Base-by-base conservation (phyloP, 2,888 invertebrate species). In the Fragum whitleyi region DNA sequence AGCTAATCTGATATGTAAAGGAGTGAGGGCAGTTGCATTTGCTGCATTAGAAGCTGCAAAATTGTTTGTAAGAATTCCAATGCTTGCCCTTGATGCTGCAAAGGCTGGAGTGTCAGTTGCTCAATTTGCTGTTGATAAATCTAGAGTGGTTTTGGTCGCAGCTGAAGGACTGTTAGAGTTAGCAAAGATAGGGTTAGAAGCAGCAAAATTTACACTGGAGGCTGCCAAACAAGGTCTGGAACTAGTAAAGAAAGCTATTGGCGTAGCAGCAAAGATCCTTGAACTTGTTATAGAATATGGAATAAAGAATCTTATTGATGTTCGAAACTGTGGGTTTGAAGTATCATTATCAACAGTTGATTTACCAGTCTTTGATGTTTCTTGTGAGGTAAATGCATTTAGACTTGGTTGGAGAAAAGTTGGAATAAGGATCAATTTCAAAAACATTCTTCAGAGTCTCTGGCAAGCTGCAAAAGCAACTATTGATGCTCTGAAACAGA, bases 51-150 rank as follows among this genome's bases (percentile, higher is more conserved):
- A 86, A 74, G 70, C 51, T 0, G 86, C 84, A 7, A 81, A 85
- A 51, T 19, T 81, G 19, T 70, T 83, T 74, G 83, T 86, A 9
- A 74, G 77, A 47, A 21, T 42, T n/a, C 79, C 81, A 21, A 78
- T 87, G 76, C 9, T 81, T n/a, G 77, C 81, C 19, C 69, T 83
- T 14, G 87, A 87, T 75, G 55, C 59, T 11, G 87, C 86, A 21
- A 79, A 85, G 53, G 65, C 47, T 5, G 78, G 53, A 1, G 28
- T 87, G 6, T 72, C 81, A 2, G 82, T 72, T 3, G 87, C 85
- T 14, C 84, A 86, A 55, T n/a, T 79, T 65, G 76, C 74, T 5
- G 86, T 86, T 32, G 86, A 87, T 51, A 86, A 81, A 69, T 79
- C 87, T 0, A 75, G 83, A 26, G 77, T 83, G 21, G 79, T 87